Conservation (phyloP, 2,888 invertebrate species). For the Xestia ashworthii region DNA sequence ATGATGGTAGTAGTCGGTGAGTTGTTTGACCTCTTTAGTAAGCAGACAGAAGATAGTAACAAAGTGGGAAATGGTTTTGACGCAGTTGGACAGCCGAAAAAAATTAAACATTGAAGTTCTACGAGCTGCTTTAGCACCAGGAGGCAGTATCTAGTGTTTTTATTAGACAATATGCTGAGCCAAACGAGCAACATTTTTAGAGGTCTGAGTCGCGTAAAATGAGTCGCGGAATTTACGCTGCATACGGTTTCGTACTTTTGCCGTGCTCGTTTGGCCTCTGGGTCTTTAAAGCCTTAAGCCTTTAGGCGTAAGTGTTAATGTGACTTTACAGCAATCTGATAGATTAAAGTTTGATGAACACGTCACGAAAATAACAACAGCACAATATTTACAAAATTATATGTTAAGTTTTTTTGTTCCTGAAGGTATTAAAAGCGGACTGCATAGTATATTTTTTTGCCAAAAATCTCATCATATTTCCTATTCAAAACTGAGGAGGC, state of each 20-base stretch:
- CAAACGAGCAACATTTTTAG: too few species aligned
- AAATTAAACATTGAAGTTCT: background rate
- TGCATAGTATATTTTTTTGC: background rate
- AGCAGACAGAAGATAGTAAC: background rate
- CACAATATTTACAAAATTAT: background rate
- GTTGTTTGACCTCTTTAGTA: slow-evolving; percentile 48
- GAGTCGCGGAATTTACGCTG: too few species aligned
- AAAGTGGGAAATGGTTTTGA: background rate
- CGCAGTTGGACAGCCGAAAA: background rate
- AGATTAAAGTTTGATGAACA: too few species aligned
- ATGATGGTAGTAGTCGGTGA: slow-evolving; percentile 92
- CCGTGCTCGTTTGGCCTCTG: too few species aligned
- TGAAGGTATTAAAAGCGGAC: background rate
- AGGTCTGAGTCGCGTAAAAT: too few species aligned
- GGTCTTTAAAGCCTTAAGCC: too few species aligned
- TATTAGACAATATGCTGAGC: background rate
- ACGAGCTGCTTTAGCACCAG: background rate
- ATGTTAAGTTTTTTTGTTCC: background rate
- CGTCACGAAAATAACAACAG: background rate
- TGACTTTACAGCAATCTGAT: too few species aligned
- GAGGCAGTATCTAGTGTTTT: background rate
- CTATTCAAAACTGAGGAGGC: background rate
- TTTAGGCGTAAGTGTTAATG: too few species aligned
- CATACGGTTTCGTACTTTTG: too few species aligned
- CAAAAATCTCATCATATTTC: background rate